Evolutionary conservation across 2,888 invertebrate genomes (phyloP).

Genomic region (Perithous albicinctus): DNA sequence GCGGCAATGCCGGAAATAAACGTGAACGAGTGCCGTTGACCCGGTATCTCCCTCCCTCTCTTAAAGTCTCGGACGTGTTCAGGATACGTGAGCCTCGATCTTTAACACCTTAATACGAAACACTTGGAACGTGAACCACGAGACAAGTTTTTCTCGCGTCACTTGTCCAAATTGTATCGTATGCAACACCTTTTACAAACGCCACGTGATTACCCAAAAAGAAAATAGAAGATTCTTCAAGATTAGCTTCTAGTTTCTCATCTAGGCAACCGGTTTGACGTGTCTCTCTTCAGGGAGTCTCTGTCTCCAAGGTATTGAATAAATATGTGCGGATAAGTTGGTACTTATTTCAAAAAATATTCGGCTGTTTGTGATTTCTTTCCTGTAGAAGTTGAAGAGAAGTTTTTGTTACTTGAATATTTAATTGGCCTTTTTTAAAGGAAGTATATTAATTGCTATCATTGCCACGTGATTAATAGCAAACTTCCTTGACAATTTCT

Average conservation of each 20-base stretch:
- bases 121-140: background rate
- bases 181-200: background rate
- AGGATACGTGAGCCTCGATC: background rate
- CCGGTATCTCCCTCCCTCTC: slow-evolving; percentile 63
- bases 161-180: too few relatives aligned
- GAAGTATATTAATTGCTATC: background rate
- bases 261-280: background rate
- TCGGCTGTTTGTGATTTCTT: too few relatives aligned
- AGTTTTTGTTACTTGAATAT: background rate
- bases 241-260: background rate
- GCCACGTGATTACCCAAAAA: background rate
- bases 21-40: slow-evolving; percentile 81
- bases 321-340: slow-evolving; percentile 1
- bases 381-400: background rate
- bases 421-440: background rate
- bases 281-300: background rate
- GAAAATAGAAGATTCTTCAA: background rate
- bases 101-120: background rate
- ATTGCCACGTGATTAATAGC: background rate
- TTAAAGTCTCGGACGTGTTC: background rate
- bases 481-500: background rate
- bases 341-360: too few relatives aligned
- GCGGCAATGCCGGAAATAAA: slow-evolving; percentile 83
- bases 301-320: background rate
- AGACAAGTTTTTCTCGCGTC: background rate